Evolutionary conservation across 2,888 invertebrate species (phyloP), one percentile per base, ranked within the genome.

Genomic region (Drosophila longiperda): DNA sequence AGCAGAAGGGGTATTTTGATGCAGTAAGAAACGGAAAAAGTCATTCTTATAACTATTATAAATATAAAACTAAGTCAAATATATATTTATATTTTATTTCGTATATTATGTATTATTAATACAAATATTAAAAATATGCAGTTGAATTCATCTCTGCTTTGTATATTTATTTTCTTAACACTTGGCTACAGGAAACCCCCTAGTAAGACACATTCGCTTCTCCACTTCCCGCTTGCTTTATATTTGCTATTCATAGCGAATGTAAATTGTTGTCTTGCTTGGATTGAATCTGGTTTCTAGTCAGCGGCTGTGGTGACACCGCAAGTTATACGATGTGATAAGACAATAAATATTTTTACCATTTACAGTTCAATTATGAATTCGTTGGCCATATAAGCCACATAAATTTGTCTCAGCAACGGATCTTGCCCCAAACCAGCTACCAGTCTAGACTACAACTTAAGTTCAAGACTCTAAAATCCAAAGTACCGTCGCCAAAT

Each of bases 271-370:
- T 75, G 82, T 70, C 72, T 60, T 73, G 66, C 73, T 65, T 67
- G 67, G 59, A 50, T 73, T 38, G 45, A 73, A 78, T 73, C 82
- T 63, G 72, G 80, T 73, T 79, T 80, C 32, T 52, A 57, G 23
- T 9, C 53, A 34, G 15, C 49, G 82, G 64, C 66, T 90, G 91
- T 92, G 83, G 91, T 92, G 91, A 92, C 91, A 91, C 80, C 74
- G 80, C 85, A 87, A 92, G 92, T 91, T 92, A 91, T 91, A 92
- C 92, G 91, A 92, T 91, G 91, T 91, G 92, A 92, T 91, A 91
- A 92, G 91, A 91, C 90, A 90, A 92, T 91, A 90, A 91, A 92
- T 87, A 91, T 91, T 87, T 91, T 89, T 83, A 79, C 82, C 79
- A 90, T 89, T 90, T 89, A 84, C 90, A 88, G 88, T 91, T 87